Evolutionary conservation across 1,140 invertebrate species (phyloP), one percentile per base, ranked within the genome.

Genomic region (Drosophila athabasca): DNA sequence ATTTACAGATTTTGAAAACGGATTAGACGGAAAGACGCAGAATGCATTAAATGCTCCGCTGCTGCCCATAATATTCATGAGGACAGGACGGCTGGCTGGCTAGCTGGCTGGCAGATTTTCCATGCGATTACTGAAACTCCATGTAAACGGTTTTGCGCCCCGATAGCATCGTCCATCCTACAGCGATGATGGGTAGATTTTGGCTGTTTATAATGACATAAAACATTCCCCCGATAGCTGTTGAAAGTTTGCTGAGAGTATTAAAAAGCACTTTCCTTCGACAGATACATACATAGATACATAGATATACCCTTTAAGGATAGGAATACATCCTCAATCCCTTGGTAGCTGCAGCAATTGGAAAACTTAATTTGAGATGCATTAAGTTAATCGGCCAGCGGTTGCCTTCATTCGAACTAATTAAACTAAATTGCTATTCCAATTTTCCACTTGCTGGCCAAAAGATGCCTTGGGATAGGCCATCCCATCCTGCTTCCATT

Each of bases 1-100:
- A 88, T 87, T 82, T 77, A 75, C 35, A 87, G 83, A 88, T 88
- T 84, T 87, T 71, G 49, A 62, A 69, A 87, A 82, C 62, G 83
- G 82, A 87, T 85, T 85, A 76, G 76, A 68, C 31, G 54, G 54
- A 31, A 64, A 59, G 45, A 52, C 7, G 44, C 45, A 19, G 60
- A 64, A 66, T 22, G 53, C 52, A 76, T 55, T 70, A 83, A 75
- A 70, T 62, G 29, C 24, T 45, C 4, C 26, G 26, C 26, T 29
- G 35, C 50, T 62, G 60, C 29, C 39, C 49, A 66, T 24, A 53
- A 69, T 50, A 61, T 62, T 62, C 58, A 67, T 53, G 79, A 64
- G 46, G 24, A 57, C 24, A 19, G 6, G 13, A 41, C 17, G 54
- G 24, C 29, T 24, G 48, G 24, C 24, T 31, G 29, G 29, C 29